Percentiles rank a stretch among this genome's conserved stretches.
phyloP scores from a whole-genome alignment of 2,888 invertebrate genomes.

The Pyrgus malvae region DNA sequence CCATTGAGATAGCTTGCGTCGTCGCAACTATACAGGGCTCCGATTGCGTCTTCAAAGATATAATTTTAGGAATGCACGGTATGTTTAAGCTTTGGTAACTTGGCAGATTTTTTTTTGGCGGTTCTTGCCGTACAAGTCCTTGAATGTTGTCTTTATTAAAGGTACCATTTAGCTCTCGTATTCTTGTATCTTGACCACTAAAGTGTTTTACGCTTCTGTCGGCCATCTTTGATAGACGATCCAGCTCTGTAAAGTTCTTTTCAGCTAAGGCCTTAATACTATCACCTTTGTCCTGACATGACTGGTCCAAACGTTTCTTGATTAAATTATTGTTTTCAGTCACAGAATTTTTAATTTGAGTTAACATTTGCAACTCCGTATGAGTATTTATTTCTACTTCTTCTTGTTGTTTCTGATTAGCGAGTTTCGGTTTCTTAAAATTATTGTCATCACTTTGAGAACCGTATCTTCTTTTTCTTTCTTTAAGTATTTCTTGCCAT shows the following conservation, averaged over 20 bases:
- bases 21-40: conserved; percentile 44
- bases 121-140: conserved; percentile 43
- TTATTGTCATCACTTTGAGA: conserved; percentile 40
- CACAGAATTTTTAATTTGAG: conserved; percentile 69
- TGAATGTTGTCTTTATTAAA: conserved; percentile 69
- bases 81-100: conserved; percentile 61
- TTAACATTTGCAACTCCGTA: conserved; percentile 64
- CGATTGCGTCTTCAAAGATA: conserved; percentile 57
- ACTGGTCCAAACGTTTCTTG: conserved; percentile 61
- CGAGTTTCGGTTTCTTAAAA: conserved; percentile 38
- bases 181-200: conserved; percentile 59
- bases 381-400: conserved; percentile 51
- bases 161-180: conserved; percentile 65
- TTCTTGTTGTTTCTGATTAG: conserved; percentile 25
- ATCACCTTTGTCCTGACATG: conserved; percentile 46
- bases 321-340: conserved; percentile 73
- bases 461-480: conserved; percentile 81
- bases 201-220: conserved; percentile 69
- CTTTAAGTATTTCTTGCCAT: conserved; percentile 84
- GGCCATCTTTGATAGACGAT: conserved; percentile 72
- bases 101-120: conserved; percentile 41
- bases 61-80: conserved; percentile 67
- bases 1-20: conserved; percentile 68
- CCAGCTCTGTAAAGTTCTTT: conserved; percentile 72
- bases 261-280: conserved; percentile 67